Conservation (phyloP, 2,888 invertebrate species). For the Xestia sexstrigata region DNA sequence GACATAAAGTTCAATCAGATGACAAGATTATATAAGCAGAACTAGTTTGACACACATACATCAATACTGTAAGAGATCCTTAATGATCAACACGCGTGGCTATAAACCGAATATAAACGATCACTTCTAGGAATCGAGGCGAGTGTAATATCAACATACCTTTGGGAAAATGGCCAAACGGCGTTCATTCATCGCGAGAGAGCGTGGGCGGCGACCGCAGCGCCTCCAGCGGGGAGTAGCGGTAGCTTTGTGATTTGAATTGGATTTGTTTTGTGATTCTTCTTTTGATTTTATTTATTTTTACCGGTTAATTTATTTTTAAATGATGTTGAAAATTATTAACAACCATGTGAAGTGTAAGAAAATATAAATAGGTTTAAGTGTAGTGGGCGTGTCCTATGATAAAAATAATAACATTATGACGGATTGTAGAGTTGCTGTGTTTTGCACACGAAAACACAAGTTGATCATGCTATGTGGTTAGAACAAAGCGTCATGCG, state of each 20-base stretch:
- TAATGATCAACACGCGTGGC: constrained; percentile 53
- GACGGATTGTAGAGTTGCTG: background rate
- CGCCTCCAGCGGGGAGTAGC: constrained; percentile 87
- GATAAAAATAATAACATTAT: background rate
- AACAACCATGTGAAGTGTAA: background rate
- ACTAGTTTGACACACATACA: constrained; percentile 55
- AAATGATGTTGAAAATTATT: background rate
- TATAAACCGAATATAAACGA: constrained; percentile 64
- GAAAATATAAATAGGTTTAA: background rate
- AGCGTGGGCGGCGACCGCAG: constrained; percentile 71
- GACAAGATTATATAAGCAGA: constrained; percentile 57
- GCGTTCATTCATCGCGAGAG: constrained; percentile 74
- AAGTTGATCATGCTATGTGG: background rate
- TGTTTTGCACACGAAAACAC: background rate
- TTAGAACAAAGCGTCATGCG: background rate
- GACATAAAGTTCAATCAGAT: constrained; percentile 47
- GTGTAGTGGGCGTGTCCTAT: background rate
- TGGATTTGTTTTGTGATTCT: background rate
- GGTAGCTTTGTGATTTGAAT: constrained; percentile 71
- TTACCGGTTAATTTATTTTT: background rate
- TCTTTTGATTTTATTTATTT: background rate
- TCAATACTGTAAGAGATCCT: constrained; percentile 57
- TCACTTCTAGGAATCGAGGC: constrained; percentile 71
- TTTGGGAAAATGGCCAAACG: constrained; percentile 67
- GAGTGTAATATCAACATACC: constrained; percentile 64